These are phyloP conservation scores for Drosophila leontia DNA, from an alignment of 1,140 invertebrate genomes.

Conservation along the genomic window DNA sequence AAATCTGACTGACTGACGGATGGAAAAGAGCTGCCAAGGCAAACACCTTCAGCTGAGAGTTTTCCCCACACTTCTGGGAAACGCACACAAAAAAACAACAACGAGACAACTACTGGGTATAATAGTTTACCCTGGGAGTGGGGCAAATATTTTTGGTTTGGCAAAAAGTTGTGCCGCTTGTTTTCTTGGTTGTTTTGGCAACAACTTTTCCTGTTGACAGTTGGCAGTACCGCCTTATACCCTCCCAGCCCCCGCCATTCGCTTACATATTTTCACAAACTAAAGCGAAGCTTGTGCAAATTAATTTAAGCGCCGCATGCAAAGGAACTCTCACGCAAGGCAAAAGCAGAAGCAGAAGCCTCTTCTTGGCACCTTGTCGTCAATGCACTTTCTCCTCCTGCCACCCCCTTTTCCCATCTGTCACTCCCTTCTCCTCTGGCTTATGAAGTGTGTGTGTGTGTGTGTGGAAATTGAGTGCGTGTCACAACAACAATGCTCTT, in stretches of 20 bases:
- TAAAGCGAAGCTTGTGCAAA: slow-evolving; percentile 57
- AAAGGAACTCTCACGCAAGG: slow-evolving; percentile 62
- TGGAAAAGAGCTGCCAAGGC: slow-evolving; percentile 38
- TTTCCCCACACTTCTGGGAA: background rate
- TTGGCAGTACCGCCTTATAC: slow-evolving; percentile 15
- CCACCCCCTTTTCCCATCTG: background rate
- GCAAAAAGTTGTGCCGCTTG: slow-evolving; percentile 43
- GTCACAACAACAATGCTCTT: slow-evolving; percentile 17
- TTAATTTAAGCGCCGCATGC: slow-evolving; percentile 76
- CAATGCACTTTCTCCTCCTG: slow-evolving; percentile 1
- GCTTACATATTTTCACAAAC: slow-evolving; percentile 55
- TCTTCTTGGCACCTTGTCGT: slow-evolving; percentile 49
- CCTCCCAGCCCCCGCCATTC: background rate
- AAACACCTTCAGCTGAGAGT: slow-evolving; percentile 25
- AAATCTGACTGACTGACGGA: slow-evolving; percentile 16
- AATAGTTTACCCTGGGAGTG: slow-evolving; percentile 25
- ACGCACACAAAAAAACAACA: slow-evolving; percentile 16
- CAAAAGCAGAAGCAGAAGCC: background rate
- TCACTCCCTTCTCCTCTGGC: background rate
- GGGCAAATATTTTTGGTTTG: slow-evolving; percentile 52
- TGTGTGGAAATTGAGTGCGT: slow-evolving; percentile 19
- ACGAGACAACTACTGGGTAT: slow-evolving; percentile 7
- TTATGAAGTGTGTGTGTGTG: slow-evolving; percentile 10
- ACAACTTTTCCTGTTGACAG: slow-evolving; percentile 56
- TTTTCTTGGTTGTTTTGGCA: slow-evolving; percentile 55